Conservation (phyloP, 2,113 vertebrate species). For the Silurus meridionalis region DNA sequence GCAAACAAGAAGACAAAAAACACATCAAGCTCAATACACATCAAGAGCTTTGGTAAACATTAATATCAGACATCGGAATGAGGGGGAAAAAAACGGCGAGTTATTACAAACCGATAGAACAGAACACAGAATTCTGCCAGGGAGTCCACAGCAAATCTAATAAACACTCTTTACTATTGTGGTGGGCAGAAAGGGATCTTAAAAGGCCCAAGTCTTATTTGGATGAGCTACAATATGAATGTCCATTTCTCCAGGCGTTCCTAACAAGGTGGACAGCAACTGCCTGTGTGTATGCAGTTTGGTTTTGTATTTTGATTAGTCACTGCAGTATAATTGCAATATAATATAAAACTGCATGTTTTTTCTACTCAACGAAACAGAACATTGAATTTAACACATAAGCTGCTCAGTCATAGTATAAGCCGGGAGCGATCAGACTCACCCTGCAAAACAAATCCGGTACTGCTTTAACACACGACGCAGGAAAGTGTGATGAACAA, state of each 20-base stretch:
- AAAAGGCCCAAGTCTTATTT: neutral
- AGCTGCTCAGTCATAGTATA: neutral
- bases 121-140: neutral
- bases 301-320: neutral
- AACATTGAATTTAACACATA: neutral
- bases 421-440: neutral
- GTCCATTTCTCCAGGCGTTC: neutral
- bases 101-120: too few species aligned
- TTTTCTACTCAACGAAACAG: neutral
- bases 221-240: neutral
- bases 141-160: neutral
- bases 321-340: neutral
- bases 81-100: too few species aligned
- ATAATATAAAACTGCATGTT: neutral
- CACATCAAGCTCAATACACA: too few species aligned
- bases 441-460: neutral
- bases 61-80: too few species aligned
- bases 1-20: constrained; percentile 47
- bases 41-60: too few species aligned
- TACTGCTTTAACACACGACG: neutral
- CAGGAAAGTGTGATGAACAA: neutral
- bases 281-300: neutral
- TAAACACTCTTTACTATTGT: neutral
- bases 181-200: neutral
- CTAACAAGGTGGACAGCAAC: neutral